A percentile compares a stretch with the other conserved stretches of the same genome.
phyloP scores from a whole-genome alignment of 2,797 vertebrate genomes.

The Monodelphis domestica region DNA sequence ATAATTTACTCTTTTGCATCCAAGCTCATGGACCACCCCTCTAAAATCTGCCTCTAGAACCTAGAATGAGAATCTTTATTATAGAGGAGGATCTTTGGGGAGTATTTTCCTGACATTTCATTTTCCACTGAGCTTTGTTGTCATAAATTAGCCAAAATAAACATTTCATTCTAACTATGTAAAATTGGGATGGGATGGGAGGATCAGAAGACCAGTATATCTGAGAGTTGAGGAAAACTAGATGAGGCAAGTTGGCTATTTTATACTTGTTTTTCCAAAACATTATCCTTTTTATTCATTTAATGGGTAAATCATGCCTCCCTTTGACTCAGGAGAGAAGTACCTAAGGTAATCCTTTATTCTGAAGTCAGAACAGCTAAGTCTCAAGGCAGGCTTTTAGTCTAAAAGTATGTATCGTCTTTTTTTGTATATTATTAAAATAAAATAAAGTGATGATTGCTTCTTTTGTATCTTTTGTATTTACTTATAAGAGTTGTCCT shows the following conservation, averaged over 20 bases:
- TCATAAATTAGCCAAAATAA: constrained; percentile 21
- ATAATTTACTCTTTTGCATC: not conserved
- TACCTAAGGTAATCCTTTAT: constrained; percentile 45
- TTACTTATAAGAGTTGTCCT: constrained; percentile 66
- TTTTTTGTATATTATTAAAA: constrained; percentile 38
- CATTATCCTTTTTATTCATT: constrained; percentile 15
- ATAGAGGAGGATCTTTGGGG: not conserved
- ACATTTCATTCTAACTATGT: constrained; percentile 32
- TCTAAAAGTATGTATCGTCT: constrained; percentile 21
- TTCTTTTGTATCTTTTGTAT: constrained; percentile 58
- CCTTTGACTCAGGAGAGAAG: constrained; percentile 46
- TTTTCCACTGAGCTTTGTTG: not conserved
- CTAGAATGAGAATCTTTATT: not conserved
- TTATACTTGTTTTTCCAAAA: constrained; percentile 26
- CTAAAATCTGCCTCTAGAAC: not conserved
- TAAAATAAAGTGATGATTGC: constrained; percentile 38
- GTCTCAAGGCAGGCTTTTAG: constrained; percentile 51
- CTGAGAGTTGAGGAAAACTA: constrained; percentile 36
- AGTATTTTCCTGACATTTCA: not conserved
- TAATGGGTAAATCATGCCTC: constrained; percentile 43
- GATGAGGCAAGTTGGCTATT: not conserved
- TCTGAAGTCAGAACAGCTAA: constrained; percentile 46
- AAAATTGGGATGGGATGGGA: not conserved
- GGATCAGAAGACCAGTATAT: not conserved
- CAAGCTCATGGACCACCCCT: not conserved